Evolutionary conservation across 2,888 invertebrate species (phyloP).

Genomic region (Caradrina kadenii): DNA sequence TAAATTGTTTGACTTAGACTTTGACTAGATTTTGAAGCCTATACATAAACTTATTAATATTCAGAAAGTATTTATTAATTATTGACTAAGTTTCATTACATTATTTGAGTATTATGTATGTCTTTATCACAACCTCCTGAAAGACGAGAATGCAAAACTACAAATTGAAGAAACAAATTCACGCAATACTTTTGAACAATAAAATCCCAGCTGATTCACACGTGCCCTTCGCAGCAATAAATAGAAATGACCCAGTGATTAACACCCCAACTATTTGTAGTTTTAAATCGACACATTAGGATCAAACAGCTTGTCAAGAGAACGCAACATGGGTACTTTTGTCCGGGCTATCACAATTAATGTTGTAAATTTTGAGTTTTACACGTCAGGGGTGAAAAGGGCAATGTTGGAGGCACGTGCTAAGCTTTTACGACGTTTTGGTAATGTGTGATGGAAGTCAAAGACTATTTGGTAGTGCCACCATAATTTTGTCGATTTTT

Average conservation of each 20-base stretch:
- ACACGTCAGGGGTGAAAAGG: constrained; percentile 30
- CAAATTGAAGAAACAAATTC: not conserved
- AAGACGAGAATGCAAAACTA: too few relatives aligned
- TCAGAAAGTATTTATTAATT: too few relatives aligned
- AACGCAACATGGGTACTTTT: constrained; percentile 50
- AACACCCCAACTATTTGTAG: constrained; percentile 60
- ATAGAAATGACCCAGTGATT: constrained; percentile 56
- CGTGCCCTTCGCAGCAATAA: constrained; percentile 39
- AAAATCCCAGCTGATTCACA: constrained; percentile 26
- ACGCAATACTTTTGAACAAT: not conserved
- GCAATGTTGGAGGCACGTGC: constrained; percentile 20
- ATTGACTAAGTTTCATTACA: too few relatives aligned
- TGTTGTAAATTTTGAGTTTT: constrained; percentile 59
- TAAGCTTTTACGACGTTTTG: constrained; percentile 65
- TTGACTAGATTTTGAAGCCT: too few relatives aligned
- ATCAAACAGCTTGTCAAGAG: constrained; percentile 51
- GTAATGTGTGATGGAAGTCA: constrained; percentile 15
- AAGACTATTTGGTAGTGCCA: constrained; percentile 37
- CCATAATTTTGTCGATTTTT: not conserved
- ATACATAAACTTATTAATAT: too few relatives aligned
- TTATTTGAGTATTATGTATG: too few relatives aligned
- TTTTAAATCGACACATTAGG: constrained; percentile 50
- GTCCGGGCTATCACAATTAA: constrained; percentile 40
- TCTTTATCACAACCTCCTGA: too few relatives aligned
- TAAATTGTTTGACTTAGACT: too few relatives aligned